These are phyloP conservation scores for Dioctria linearis DNA, from an alignment of 2,888 invertebrate species.

Conservation along the genomic window DNA sequence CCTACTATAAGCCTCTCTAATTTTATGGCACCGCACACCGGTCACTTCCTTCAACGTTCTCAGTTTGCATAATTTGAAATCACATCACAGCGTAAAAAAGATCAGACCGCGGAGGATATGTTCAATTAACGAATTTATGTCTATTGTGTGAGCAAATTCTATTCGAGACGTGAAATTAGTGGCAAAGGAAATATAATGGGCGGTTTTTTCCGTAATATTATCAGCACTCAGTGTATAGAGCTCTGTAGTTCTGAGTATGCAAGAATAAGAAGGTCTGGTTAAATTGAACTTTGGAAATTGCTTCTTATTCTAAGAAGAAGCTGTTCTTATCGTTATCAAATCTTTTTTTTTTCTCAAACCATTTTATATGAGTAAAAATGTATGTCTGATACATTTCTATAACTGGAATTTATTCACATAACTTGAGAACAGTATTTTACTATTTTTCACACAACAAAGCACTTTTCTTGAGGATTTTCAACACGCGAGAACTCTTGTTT, in stretches of 20 bases:
- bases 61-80: slow-evolving; percentile 37
- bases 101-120: slow-evolving; percentile 40
- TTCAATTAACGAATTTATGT: slow-evolving; percentile 47
- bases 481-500: slow-evolving; percentile 1
- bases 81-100: slow-evolving; percentile 37
- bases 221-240: slow-evolving; percentile 8
- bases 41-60: neutral
- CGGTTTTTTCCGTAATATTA: slow-evolving; percentile 25
- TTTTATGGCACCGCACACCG: neutral
- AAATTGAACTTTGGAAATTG: slow-evolving; percentile 27
- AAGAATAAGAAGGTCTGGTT: neutral
- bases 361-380: neutral
- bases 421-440: neutral
- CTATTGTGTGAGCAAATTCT: slow-evolving; percentile 32
- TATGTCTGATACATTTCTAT: slow-evolving; percentile 16
- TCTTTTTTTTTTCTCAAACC: neutral
- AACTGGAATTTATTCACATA: slow-evolving; percentile 26
- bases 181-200: slow-evolving; percentile 29
- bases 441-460: neutral
- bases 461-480: slow-evolving; percentile 4
- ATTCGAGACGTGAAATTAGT: slow-evolving; percentile 40
- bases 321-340: slow-evolving; percentile 36
- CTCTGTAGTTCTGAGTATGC: slow-evolving; percentile 20
- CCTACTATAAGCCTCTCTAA: slow-evolving; percentile 16
- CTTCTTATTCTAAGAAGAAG: neutral